A percentile compares a stretch with the other conserved stretches of the same genome.
Conservation (phyloP, 2,113 vertebrate species). For the Cottus gobio region DNA sequence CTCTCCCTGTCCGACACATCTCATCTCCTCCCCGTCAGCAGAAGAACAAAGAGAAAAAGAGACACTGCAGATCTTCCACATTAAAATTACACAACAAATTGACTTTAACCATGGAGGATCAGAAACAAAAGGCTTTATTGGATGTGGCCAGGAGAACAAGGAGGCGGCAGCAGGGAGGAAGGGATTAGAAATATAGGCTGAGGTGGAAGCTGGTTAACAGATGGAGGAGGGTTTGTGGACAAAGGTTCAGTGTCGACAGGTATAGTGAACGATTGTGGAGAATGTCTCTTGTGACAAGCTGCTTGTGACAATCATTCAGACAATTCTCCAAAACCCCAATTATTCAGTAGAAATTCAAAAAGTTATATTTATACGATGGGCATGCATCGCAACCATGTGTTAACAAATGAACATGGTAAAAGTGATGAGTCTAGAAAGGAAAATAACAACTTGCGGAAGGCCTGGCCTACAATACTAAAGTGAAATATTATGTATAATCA, state of each 20-base stretch:
- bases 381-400: not conserved
- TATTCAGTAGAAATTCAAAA: not conserved
- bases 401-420: too few relatives aligned
- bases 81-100: slow-evolving; percentile 77
- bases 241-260: not conserved
- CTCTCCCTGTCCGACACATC: slow-evolving; percentile 61
- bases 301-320: not conserved
- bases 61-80: slow-evolving; percentile 53
- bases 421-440: too few relatives aligned
- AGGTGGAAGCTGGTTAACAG: slow-evolving; percentile 61
- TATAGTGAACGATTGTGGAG: not conserved
- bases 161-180: slow-evolving; percentile 29
- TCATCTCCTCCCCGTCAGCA: slow-evolving; percentile 50
- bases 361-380: not conserved
- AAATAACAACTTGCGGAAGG: not conserved
- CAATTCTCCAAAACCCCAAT: not conserved
- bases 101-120: slow-evolving; percentile 58
- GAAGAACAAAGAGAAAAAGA: slow-evolving; percentile 35
- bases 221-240: slow-evolving; percentile 51
- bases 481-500: not conserved
- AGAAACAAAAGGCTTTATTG: slow-evolving; percentile 75
- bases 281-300: not conserved
- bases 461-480: not conserved
- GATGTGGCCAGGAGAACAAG: slow-evolving; percentile 55
- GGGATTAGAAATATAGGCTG: slow-evolving; percentile 53